Evolutionary conservation across 2,888 invertebrate species (phyloP).

Genomic region (Fabriciana adippe): DNA sequence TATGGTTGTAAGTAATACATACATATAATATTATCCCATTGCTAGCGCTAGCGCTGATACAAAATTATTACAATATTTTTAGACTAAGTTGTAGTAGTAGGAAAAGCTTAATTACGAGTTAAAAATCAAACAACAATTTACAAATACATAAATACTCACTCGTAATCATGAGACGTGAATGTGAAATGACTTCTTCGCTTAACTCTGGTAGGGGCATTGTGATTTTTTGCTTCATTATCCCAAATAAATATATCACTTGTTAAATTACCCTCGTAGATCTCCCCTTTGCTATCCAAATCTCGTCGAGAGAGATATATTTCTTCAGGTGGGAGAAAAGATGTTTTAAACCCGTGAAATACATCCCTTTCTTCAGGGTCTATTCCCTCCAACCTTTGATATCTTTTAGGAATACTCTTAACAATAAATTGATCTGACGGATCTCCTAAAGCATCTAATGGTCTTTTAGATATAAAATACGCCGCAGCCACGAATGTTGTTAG

Average conservation of each 20-base stretch:
- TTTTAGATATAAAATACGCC: constrained; percentile 56
- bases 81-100: too few relatives aligned
- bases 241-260: constrained; percentile 62
- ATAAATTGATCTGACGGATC: constrained; percentile 67
- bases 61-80: too few relatives aligned
- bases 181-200: constrained; percentile 65
- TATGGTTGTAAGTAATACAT: too few relatives aligned
- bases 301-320: constrained; percentile 69
- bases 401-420: constrained; percentile 63
- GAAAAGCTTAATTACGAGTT: too few relatives aligned
- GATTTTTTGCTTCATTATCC: constrained; percentile 48
- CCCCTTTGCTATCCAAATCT: constrained; percentile 46
- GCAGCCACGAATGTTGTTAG: constrained; percentile 50
- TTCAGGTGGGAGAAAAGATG: constrained; percentile 83
- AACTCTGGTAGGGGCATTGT: constrained; percentile 53
- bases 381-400: constrained; percentile 64
- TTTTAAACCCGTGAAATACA: constrained; percentile 83
- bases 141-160: constrained; percentile 54
- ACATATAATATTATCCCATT: too few relatives aligned
- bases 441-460: constrained; percentile 54
- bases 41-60: too few relatives aligned
- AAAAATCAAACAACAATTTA: too few relatives aligned
- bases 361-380: constrained; percentile 81
- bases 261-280: constrained; percentile 55
- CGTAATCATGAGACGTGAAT: constrained; percentile 56